A percentile compares a stretch with the other conserved stretches of the same genome.
Evolutionary conservation across 2,888 invertebrate genomes (phyloP).

Genomic region (Nephrotoma guestfalica): DNA sequence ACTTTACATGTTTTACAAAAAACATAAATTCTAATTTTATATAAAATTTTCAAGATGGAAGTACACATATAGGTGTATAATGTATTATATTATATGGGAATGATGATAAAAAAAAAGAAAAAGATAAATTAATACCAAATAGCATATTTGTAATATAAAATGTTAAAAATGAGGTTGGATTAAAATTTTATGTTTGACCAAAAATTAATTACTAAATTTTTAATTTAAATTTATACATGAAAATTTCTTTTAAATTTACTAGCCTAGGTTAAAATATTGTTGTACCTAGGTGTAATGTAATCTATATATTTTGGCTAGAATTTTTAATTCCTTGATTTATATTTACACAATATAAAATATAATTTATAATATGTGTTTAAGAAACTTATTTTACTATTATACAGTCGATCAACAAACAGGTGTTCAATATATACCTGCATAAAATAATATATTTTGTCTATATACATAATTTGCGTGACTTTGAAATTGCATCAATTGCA

Average conservation of each 20-base stretch:
- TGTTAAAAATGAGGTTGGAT: not conserved
- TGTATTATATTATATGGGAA: too few relatives aligned
- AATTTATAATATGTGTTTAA: not conserved
- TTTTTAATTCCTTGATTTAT: not conserved
- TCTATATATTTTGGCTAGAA: not conserved
- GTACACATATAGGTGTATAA: not conserved
- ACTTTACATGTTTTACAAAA: not conserved
- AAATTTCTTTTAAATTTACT: not conserved
- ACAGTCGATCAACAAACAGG: not conserved
- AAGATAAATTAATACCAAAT: not conserved
- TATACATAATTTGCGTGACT: not conserved
- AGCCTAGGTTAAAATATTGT: not conserved
- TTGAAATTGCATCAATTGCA: not conserved
- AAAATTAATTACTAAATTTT: not conserved
- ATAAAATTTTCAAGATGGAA: not conserved
- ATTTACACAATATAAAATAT: not conserved
- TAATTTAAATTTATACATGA: not conserved
- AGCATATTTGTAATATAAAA: not conserved
- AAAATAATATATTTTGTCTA: not conserved
- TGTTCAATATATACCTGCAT: not conserved
- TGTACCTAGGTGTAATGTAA: not conserved
- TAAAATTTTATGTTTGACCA: not conserved
- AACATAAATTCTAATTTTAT: not conserved
- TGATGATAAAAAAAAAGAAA: not conserved
- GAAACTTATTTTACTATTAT: not conserved